These are phyloP conservation scores for Melanocharis versteri DNA, from an alignment of 2,113 vertebrate genomes.

Conservation along the genomic window DNA sequence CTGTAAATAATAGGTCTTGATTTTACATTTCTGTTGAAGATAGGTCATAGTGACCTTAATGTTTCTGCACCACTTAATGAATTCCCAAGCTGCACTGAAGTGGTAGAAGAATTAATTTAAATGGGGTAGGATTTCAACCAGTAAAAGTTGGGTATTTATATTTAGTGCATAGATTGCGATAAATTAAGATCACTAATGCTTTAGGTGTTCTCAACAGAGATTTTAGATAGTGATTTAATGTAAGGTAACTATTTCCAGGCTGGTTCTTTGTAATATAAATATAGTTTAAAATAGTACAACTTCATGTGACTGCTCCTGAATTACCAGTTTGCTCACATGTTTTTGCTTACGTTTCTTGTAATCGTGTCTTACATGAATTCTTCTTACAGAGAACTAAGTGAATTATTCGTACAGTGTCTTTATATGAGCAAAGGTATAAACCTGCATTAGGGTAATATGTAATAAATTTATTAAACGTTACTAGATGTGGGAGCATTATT, in stretches of 20 bases:
- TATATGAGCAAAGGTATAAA: not conserved
- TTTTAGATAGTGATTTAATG: not conserved
- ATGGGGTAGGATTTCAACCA: not conserved
- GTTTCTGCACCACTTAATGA: not conserved
- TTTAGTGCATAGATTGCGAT: not conserved
- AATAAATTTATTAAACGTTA: not conserved
- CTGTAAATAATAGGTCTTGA: not conserved
- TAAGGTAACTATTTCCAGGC: not conserved
- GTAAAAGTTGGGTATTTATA: not conserved
- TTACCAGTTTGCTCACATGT: not conserved
- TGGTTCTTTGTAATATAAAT: not conserved
- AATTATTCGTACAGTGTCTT: not conserved
- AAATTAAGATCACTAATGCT: not conserved
- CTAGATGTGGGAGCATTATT: not conserved
- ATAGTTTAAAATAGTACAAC: not conserved
- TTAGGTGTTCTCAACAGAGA: not conserved
- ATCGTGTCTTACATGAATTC: not conserved
- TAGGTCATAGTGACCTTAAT: not conserved
- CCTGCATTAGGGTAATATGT: not conserved
- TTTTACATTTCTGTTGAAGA: not conserved
- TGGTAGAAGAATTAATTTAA: not conserved
- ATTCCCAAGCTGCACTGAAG: not conserved
- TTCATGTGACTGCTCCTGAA: not conserved
- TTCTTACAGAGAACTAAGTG: not conserved
- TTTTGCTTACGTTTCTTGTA: not conserved